Conservation (phyloP, 92 coral and sea anemone species). For the Parazoanthus swiftii region DNA sequence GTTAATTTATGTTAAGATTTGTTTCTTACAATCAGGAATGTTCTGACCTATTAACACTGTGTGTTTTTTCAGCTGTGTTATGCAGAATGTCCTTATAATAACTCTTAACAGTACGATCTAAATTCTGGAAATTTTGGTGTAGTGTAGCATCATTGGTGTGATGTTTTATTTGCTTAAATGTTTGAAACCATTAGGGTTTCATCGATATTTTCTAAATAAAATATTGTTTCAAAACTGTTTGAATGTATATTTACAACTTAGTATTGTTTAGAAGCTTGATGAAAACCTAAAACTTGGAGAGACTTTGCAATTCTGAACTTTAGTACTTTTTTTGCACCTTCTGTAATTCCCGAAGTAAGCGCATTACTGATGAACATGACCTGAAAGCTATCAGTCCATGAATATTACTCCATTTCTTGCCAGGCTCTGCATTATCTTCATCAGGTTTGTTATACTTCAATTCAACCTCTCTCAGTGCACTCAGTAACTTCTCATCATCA, state of each 20-base stretch:
- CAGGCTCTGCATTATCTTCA: constrained; percentile 22
- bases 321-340: background rate
- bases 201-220: too few relatives aligned
- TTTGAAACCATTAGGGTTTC: too few relatives aligned
- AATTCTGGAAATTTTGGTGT: too few relatives aligned
- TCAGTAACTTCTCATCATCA: constrained; percentile 11
- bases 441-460: constrained; percentile 63
- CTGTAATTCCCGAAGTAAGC: constrained; percentile 5
- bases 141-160: too few relatives aligned
- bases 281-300: background rate
- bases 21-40: too few relatives aligned
- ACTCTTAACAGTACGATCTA: too few relatives aligned
- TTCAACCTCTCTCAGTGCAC: constrained; percentile 44
- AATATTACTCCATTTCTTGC: constrained; percentile 68
- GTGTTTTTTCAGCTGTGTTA: too few relatives aligned
- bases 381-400: constrained; percentile 68
- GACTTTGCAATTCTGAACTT: background rate
- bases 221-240: too few relatives aligned
- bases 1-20: too few relatives aligned
- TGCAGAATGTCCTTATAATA: too few relatives aligned
- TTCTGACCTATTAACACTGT: too few relatives aligned
- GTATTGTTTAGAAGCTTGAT: background rate
- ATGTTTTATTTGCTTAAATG: too few relatives aligned
- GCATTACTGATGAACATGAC: constrained; percentile 21
- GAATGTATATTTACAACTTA: background rate